phyloP scores from a whole-genome alignment of 2,888 invertebrate genomes.

The Graphium colonna region DNA sequence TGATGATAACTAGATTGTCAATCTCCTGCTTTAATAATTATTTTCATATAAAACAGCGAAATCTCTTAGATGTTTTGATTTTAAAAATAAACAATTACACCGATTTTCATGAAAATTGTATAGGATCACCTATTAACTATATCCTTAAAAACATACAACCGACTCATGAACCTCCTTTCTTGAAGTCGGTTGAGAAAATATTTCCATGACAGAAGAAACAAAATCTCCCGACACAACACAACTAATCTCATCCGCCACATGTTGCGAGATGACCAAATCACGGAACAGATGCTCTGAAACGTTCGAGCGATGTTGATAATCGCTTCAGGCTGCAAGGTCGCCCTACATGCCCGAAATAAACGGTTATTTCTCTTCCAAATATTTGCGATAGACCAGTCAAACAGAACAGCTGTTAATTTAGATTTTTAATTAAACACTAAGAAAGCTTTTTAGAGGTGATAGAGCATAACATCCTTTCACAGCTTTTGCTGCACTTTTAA shows the following conservation, averaged over 20 bases:
- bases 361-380: conserved; percentile 1
- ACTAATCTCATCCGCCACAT: background rate
- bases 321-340: conserved; percentile 13
- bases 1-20: no score
- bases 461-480: no score
- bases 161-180: background rate
- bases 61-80: no score
- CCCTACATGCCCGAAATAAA: conserved; percentile 12
- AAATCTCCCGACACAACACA: background rate
- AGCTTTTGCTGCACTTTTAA: no score
- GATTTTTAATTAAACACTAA: no score
- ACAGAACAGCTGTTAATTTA: conserved; percentile 8
- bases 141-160: background rate
- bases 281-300: background rate
- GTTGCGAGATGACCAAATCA: background rate
- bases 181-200: no score
- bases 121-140: background rate
- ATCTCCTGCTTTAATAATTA: no score
- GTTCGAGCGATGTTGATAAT: conserved; percentile 10
- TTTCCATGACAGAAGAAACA: background rate
- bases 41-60: no score
- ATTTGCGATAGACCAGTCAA: background rate
- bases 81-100: no score
- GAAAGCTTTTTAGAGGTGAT: no score
- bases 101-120: no score